Percentiles rank a stretch among this genome's conserved stretches.
phyloP scores from a whole-genome alignment of 2,797 vertebrate species.

The Toxotes lorentzi region DNA sequence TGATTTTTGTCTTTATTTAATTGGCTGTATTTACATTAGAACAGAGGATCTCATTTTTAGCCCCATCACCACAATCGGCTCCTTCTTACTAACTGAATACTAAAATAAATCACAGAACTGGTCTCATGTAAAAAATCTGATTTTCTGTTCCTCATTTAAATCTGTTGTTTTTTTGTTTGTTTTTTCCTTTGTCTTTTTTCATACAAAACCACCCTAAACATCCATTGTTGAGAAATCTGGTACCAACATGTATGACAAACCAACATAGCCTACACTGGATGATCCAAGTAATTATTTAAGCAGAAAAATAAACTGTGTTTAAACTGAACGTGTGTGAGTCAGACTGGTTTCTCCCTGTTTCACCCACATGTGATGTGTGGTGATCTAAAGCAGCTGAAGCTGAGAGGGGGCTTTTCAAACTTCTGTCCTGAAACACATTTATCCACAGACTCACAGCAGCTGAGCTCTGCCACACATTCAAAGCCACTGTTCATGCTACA shows the following conservation, averaged over 20 bases:
- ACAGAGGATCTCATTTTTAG: conserved; percentile 65
- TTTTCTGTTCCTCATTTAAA: conserved; percentile 63
- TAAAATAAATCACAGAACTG: conserved; percentile 47
- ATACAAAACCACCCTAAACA: conserved; percentile 89
- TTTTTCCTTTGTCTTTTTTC: conserved; percentile 73
- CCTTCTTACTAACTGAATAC: conserved; percentile 58
- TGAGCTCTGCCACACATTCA: no score
- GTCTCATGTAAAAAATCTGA: conserved; percentile 44
- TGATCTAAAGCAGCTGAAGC: no score
- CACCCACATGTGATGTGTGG: no score
- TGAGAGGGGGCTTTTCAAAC: no score
- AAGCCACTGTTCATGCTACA: no score
- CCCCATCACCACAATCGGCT: conserved; percentile 22
- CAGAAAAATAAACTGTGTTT: conserved; percentile 99
- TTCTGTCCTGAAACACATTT: no score
- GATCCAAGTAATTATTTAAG: conserved; percentile 99
- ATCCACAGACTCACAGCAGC: no score
- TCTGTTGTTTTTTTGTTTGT: conserved; percentile 1
- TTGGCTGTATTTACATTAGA: conserved; percentile 60
- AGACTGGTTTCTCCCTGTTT: not conserved
- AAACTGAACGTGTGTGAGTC: conserved; percentile 79
- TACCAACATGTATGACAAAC: conserved; percentile 93
- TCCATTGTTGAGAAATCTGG: conserved; percentile 91
- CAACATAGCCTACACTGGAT: conserved; percentile 96
- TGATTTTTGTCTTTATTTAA: conserved; percentile 79